Percentiles rank a stretch among this genome's conserved stretches.
phyloP scores from a whole-genome alignment of 1,140 invertebrate genomes.

The Sarcophaga peregrina region DNA sequence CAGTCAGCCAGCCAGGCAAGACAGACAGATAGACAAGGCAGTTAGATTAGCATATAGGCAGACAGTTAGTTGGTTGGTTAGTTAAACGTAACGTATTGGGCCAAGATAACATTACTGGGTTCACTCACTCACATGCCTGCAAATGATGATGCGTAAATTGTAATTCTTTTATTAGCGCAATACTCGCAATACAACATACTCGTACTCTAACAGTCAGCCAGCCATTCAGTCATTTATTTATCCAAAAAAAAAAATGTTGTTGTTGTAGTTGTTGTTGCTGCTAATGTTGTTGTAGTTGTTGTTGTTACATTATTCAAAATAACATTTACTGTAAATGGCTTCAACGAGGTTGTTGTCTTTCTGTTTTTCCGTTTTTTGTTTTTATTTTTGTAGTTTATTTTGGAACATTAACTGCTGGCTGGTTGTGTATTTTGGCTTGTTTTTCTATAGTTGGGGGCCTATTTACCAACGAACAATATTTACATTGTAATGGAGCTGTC shows the following conservation, averaged over 20 bases:
- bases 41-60: not conserved
- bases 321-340: not conserved
- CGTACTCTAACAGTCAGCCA: too few species aligned
- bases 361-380: too few species aligned
- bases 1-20: too few species aligned
- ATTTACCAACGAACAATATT: not conserved
- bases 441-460: not conserved
- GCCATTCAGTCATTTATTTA: too few species aligned
- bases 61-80: not conserved
- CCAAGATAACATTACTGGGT: not conserved
- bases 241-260: too few species aligned
- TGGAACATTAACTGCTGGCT: not conserved
- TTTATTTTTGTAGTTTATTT: too few species aligned
- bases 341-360: not conserved
- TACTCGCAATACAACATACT: not conserved
- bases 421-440: not conserved
- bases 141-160: not conserved
- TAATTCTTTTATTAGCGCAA: not conserved
- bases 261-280: too few species aligned
- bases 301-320: not conserved
- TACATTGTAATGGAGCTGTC: conserved; percentile 13
- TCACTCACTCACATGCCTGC: not conserved
- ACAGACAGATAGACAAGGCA: not conserved
- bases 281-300: not conserved
- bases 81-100: too few species aligned